Conservation (phyloP, 2,888 invertebrate species). For the Matsumyia berberina region DNA sequence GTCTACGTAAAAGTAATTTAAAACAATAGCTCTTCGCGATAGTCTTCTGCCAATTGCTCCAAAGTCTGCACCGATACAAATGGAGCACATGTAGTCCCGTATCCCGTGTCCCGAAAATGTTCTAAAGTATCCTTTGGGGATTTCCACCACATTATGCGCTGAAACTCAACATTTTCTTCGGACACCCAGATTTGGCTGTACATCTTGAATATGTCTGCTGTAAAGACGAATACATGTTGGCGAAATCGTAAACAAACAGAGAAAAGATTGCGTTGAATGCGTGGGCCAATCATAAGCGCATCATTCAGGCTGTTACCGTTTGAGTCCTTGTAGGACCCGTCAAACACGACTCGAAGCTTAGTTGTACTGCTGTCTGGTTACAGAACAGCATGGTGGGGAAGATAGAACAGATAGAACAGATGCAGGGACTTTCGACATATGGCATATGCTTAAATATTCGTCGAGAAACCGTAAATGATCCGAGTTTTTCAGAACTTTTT, state of each 20-base stretch:
- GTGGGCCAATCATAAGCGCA: slow-evolving; percentile 18
- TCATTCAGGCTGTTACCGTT: not conserved
- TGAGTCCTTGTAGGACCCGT: slow-evolving; percentile 22
- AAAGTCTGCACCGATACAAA: slow-evolving; percentile 6
- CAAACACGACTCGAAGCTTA: not conserved
- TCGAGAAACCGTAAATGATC: slow-evolving; percentile 1
- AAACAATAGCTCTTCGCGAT: slow-evolving; percentile 12
- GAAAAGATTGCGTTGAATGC: slow-evolving; percentile 24
- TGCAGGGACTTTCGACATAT: slow-evolving; percentile 26
- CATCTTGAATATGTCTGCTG: slow-evolving; percentile 33
- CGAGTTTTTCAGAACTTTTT: slow-evolving; percentile 5
- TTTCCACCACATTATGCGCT: slow-evolving; percentile 29
- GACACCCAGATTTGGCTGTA: slow-evolving; percentile 44
- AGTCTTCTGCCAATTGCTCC: slow-evolving; percentile 7
- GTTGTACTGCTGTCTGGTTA: slow-evolving; percentile 11
- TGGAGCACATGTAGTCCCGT: slow-evolving; percentile 32
- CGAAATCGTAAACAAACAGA: slow-evolving; percentile 25
- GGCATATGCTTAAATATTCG: slow-evolving; percentile 30
- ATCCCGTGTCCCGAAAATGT: slow-evolving; percentile 8
- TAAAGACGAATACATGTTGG: slow-evolving; percentile 11
- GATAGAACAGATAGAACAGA: too few species aligned
- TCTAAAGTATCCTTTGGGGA: slow-evolving; percentile 6
- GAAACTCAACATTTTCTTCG: slow-evolving; percentile 10
- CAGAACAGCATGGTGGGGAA: slow-evolving; percentile 28
- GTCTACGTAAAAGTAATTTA: slow-evolving; percentile 20